Conservation (phyloP, 2,888 invertebrate genomes). For the Maniola hyperantus region DNA sequence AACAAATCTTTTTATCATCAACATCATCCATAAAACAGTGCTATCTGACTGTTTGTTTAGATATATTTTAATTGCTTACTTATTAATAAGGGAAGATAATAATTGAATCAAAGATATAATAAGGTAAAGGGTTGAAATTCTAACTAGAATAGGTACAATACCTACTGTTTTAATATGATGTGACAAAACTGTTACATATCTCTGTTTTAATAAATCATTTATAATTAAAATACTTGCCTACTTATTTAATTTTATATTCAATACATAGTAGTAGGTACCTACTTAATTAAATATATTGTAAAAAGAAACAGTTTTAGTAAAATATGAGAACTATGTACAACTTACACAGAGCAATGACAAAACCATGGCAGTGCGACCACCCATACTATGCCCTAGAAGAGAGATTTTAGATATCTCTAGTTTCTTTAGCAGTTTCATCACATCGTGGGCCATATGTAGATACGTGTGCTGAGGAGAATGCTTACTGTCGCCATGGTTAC, state of each 20-base stretch:
- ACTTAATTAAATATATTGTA: no score
- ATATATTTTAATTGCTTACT: not conserved
- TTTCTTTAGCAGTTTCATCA: conserved; percentile 84
- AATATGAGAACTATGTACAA: conserved; percentile 55
- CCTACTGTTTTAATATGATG: no score
- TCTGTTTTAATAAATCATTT: no score
- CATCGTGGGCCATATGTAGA: conserved; percentile 85
- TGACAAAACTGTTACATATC: no score
- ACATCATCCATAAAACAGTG: no score
- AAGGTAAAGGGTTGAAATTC: not conserved
- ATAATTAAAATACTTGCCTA: no score
- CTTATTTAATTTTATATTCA: not conserved
- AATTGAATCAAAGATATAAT: not conserved
- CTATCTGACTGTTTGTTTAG: no score
- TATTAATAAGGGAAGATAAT: not conserved
- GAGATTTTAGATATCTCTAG: conserved; percentile 85
- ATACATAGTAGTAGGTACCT: no score
- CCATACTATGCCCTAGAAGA: conserved; percentile 97
- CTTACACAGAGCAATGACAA: conserved; percentile 86
- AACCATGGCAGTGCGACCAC: conserved; percentile 95
- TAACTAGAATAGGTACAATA: no score
- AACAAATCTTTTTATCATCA: not conserved
- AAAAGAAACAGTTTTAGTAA: no score
- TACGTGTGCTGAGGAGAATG: conserved; percentile 90
- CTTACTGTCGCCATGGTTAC: conserved; percentile 98